Evolutionary conservation across 2,113 vertebrate genomes (phyloP).

Genomic region (Dipodomys merriami): DNA sequence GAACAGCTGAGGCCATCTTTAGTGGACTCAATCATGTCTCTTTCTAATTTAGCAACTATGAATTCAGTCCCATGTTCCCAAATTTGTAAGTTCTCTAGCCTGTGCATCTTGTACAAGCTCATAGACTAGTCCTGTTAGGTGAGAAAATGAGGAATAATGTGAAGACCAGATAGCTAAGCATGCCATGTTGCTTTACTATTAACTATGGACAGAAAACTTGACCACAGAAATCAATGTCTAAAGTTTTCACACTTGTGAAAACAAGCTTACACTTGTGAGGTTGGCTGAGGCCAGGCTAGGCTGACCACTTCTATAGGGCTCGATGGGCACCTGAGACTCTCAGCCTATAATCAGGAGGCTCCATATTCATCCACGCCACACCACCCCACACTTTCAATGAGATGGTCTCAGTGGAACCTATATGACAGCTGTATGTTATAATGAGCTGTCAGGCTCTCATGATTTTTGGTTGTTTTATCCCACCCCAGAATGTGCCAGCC

Average conservation of each 20-base stretch:
- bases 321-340: neutral
- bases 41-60: neutral
- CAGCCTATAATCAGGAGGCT: neutral
- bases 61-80: neutral
- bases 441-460: constrained; percentile 2
- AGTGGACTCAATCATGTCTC: neutral
- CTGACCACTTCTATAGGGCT: neutral
- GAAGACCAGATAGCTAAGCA: neutral
- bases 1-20: neutral
- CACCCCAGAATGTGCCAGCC: neutral
- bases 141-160: neutral
- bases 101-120: neutral
- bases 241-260: neutral
- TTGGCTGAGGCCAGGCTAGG: neutral
- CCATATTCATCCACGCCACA: neutral
- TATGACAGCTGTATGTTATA: neutral
- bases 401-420: neutral
- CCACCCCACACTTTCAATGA: neutral
- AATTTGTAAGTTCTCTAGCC: neutral
- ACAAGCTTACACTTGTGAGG: neutral
- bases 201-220: neutral
- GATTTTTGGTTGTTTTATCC: neutral
- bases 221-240: neutral
- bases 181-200: neutral
- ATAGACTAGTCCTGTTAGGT: neutral